Conservation (phyloP, 1,140 invertebrate genomes). For the Chrysoperla carnea region DNA sequence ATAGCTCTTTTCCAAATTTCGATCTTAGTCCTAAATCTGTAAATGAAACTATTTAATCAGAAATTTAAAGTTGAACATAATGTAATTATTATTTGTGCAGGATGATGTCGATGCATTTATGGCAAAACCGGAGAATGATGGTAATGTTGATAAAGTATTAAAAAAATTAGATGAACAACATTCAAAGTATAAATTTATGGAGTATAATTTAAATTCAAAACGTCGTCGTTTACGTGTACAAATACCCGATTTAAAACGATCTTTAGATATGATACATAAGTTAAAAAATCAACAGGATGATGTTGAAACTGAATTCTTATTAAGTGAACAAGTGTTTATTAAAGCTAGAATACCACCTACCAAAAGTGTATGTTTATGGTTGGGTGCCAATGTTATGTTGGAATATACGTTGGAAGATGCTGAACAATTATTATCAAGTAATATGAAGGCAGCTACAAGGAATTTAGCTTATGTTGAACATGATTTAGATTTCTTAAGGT, state of each 20-base stretch:
- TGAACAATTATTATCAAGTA: slow-evolving; percentile 67
- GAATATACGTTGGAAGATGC: slow-evolving; percentile 92
- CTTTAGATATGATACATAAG: slow-evolving; percentile 82
- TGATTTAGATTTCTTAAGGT: slow-evolving; percentile 78
- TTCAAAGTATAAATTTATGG: slow-evolving; percentile 95
- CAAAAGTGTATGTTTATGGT: slow-evolving; percentile 90
- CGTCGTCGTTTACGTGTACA: slow-evolving; percentile 70
- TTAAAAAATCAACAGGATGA: slow-evolving; percentile 65
- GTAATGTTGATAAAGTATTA: slow-evolving; percentile 65
- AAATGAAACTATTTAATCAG: too few species aligned
- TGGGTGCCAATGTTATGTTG: slow-evolving; percentile 97
- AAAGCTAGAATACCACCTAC: slow-evolving; percentile 79
- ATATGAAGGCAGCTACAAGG: slow-evolving; percentile 71
- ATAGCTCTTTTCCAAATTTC: too few species aligned
- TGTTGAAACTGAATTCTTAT: slow-evolving; percentile 77
- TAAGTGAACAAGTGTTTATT: slow-evolving; percentile 91
- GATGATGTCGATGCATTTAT: slow-evolving; percentile 94
- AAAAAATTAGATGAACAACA: slow-evolving; percentile 78
- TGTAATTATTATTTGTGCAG: too few species aligned
- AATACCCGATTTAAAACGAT: slow-evolving; percentile 84
- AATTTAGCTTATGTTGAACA: slow-evolving; percentile 73
- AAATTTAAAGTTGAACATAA: too few species aligned
- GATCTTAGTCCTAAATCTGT: too few species aligned
- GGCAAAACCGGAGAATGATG: slow-evolving; percentile 60
- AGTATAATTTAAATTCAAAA: slow-evolving; percentile 72